Conservation (phyloP, 2,113 vertebrate species). For the Eidolon helvum region DNA sequence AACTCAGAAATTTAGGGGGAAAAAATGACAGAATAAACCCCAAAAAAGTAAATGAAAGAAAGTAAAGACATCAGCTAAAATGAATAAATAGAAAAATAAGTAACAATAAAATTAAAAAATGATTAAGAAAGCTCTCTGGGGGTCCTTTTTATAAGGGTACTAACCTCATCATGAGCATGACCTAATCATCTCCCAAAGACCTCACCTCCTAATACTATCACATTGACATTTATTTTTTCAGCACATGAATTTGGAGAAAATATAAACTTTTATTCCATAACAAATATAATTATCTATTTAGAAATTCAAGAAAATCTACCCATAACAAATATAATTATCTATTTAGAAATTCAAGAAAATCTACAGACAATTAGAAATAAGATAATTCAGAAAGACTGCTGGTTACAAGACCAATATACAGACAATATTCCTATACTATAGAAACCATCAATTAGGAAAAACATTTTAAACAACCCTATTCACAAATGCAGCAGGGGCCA, state of each 20-base stretch:
- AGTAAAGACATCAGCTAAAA: neutral
- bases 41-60: neutral
- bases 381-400: neutral
- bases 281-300: neutral
- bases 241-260: neutral
- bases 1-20: neutral
- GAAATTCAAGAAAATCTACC: neutral
- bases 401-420: neutral
- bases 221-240: neutral
- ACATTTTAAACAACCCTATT: neutral
- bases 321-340: neutral
- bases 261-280: neutral
- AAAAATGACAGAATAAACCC: neutral
- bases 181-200: neutral
- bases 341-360: neutral
- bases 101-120: neutral
- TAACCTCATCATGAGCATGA: neutral
- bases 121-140: neutral
- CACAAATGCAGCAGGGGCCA: neutral
- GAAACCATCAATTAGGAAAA: neutral
- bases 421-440: neutral
- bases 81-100: neutral
- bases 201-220: too few species aligned
- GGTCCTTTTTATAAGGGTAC: neutral
- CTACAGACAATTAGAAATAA: neutral